phyloP scores from a whole-genome alignment of 2,113 vertebrate genomes.

The Pteropus alecto region DNA sequence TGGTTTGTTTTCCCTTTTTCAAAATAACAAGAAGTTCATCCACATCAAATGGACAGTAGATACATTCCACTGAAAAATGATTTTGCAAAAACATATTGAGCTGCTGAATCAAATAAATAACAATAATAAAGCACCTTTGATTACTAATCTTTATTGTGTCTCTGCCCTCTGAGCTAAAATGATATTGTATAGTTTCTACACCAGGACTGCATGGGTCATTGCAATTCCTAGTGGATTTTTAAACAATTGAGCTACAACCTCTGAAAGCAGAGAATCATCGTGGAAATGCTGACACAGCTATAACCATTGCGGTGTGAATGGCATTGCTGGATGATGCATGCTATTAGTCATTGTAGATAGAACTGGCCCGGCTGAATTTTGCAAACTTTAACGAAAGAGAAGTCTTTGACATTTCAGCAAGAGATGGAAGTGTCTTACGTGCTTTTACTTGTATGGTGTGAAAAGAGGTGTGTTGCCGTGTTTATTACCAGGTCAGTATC shows the following conservation, averaged over 20 bases:
- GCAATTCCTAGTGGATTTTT: constrained; percentile 54
- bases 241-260: constrained; percentile 63
- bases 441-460: constrained; percentile 71
- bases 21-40: constrained; percentile 39
- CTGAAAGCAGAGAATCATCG: constrained; percentile 74
- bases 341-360: constrained; percentile 40
- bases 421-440: constrained; percentile 65
- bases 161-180: not conserved
- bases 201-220: constrained; percentile 38
- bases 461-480: constrained; percentile 64
- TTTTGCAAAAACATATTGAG: not conserved
- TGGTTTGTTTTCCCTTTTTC: not conserved
- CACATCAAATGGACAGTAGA: not conserved
- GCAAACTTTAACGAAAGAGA: constrained; percentile 67
- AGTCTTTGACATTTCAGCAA: constrained; percentile 74
- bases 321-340: constrained; percentile 25
- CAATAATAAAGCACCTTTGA: constrained; percentile 62
- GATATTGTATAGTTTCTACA: constrained; percentile 45
- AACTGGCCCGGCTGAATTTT: constrained; percentile 19
- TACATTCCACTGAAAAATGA: not conserved
- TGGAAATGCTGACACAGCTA: constrained; percentile 71
- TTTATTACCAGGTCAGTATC: constrained; percentile 83
- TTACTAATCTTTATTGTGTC: constrained; percentile 61
- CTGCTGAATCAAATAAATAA: not conserved
- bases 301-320: constrained; percentile 47